These are phyloP conservation scores for Orius laevigatus DNA, from an alignment of 1,140 invertebrate species.

Conservation along the genomic window DNA sequence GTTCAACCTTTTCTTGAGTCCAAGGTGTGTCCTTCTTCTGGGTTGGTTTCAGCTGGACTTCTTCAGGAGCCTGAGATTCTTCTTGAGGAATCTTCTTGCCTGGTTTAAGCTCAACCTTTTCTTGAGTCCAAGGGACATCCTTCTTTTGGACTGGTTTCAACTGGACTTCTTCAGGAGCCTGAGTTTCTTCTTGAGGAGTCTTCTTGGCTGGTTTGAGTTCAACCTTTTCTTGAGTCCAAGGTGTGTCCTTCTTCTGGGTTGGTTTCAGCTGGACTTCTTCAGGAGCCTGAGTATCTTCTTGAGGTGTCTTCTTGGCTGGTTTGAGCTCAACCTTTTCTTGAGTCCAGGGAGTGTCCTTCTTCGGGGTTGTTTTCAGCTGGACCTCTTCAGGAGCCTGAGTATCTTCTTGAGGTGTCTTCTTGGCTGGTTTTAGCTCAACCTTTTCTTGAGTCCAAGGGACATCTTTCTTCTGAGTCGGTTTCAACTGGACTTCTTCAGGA, in stretches of 20 bases:
- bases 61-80: conserved; percentile 7
- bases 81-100: conserved; percentile 17
- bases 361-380: neutral
- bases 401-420: conserved; percentile 20
- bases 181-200: neutral
- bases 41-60: conserved; percentile 22
- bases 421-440: conserved; percentile 24
- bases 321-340: conserved; percentile 26
- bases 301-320: conserved; percentile 19
- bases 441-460: conserved; percentile 21
- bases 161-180: conserved; percentile 20
- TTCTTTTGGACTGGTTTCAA: conserved; percentile 22
- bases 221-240: conserved; percentile 6
- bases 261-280: neutral
- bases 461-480: conserved; percentile 9
- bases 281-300: conserved; percentile 1
- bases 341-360: conserved; percentile 20
- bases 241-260: neutral
- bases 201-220: neutral
- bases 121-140: conserved; percentile 25
- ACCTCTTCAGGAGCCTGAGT: conserved; percentile 22
- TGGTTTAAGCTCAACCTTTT: conserved; percentile 25
- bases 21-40: conserved; percentile 25
- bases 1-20: conserved; percentile 30
- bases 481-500: conserved; percentile 15